Base-by-base conservation (phyloP, 1,140 invertebrate genomes). In the Agrypnia vestita region DNA sequence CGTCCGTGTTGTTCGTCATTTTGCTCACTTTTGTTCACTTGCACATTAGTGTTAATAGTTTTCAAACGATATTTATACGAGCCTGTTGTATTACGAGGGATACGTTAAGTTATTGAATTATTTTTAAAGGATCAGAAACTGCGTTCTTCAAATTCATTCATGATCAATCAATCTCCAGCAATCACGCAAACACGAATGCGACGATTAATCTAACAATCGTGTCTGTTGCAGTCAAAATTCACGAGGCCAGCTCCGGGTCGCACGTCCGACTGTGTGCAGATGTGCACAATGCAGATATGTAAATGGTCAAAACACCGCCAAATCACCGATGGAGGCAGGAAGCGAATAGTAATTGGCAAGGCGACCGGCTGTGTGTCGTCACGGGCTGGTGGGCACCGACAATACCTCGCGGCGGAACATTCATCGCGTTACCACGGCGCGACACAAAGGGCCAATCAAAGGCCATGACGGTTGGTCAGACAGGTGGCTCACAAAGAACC, bases 1-100 rank as follows among this genome's bases (percentile, higher is more conserved):
- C 82, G 19, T 83, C 82, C 10, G 82, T 83, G 49, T 83, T 83
- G 46, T 83, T 83, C 76, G 82, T 83, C 82, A 83, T 83, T 17
- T 78, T 83, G 69, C 49, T 25, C 21, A 46, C 59, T 76, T 47
- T 46, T 62, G 3, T 62, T 62, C 56, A 62, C 43, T 75, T 8
- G 12, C 73, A 61, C 55, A 47, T 75, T 13, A n/a, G 21, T 17
- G 1, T 35, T 35, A 3, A 35, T 6, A 35, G 25, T 35, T 35
- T 35, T 35, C 25, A 6, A 6, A 35, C 6, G 6, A 35, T 35
- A 35, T 35, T 35, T 35, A 35, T 6, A 35, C 25, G 25, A 35
- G 25, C 6, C 25, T 35, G 25, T 35, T 35, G 6, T n/a, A 35
- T 35, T 35, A 35, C 1, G 25, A 35, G 6, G 25, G 6, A 35